Evolutionary conservation across 2,113 vertebrate genomes (phyloP).

Genomic region (Menura novaehollandiae): DNA sequence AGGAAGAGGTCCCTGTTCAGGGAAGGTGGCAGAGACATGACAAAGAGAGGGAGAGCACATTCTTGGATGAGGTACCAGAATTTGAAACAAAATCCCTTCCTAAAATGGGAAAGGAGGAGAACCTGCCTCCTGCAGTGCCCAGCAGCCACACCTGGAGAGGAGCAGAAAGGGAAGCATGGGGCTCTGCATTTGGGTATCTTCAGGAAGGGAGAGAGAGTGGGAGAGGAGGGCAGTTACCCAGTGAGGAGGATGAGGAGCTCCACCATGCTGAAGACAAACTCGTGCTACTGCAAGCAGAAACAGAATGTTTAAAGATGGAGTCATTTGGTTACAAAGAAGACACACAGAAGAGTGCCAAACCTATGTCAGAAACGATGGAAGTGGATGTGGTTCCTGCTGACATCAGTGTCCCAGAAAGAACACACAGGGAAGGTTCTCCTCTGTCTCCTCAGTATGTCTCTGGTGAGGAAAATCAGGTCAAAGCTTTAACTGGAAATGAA

Average conservation of each 20-base stretch:
- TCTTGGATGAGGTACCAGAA: conserved; percentile 84
- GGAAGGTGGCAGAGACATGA: conserved; percentile 75
- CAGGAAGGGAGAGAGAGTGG: conserved; percentile 7
- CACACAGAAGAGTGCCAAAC: conserved; percentile 4
- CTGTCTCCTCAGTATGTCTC: background rate
- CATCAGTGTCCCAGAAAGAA: background rate
- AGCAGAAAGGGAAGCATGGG: background rate
- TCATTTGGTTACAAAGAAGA: conserved; percentile 27
- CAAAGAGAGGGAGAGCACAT: conserved; percentile 88
- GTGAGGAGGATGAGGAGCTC: background rate
- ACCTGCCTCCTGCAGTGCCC: background rate
- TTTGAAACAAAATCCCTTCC: conserved; percentile 61
- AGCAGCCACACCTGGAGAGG: background rate
- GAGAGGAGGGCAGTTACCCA: background rate
- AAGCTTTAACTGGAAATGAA: background rate
- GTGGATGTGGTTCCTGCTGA: conserved; percentile 24
- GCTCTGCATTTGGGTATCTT: background rate
- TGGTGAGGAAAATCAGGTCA: background rate
- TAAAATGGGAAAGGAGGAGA: conserved; percentile 22
- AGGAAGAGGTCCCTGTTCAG: conserved; percentile 62
- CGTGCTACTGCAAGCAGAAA: conserved; percentile 34
- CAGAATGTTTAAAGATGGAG: conserved; percentile 64
- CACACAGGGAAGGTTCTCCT: background rate
- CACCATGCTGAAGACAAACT: conserved; percentile 30
- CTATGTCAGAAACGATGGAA: conserved; percentile 45